These are phyloP conservation scores for Neotoma lepida DNA, from an alignment of 2,113 vertebrate species.

Conservation along the genomic window DNA sequence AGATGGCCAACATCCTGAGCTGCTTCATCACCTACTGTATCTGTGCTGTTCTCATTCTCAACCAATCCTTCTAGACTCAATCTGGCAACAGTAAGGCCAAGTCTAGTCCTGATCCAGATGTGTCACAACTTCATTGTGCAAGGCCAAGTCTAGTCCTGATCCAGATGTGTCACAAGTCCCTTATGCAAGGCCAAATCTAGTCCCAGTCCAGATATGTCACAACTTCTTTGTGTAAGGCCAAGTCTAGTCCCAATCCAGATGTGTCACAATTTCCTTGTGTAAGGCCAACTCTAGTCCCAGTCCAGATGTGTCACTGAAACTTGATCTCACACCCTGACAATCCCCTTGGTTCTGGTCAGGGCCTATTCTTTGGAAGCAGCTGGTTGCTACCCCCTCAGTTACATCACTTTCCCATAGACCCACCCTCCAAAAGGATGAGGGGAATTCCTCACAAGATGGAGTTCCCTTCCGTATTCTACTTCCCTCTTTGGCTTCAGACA, in stretches of 20 bases:
- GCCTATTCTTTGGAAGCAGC: conserved; percentile 29
- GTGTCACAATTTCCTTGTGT: background rate
- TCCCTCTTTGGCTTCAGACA: conserved; percentile 58
- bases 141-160: background rate
- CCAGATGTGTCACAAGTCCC: background rate
- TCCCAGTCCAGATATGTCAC: background rate
- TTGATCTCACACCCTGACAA: background rate
- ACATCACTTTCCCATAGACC: background rate
- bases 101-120: background rate
- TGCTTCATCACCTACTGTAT: background rate
- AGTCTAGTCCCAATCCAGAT: background rate
- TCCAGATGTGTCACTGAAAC: background rate
- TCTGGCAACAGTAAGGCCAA: conserved; percentile 7
- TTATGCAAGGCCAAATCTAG: background rate
- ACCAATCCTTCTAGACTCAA: conserved; percentile 14
- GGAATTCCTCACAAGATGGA: conserved; percentile 66
- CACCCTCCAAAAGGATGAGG: background rate
- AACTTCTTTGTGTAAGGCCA: conserved; percentile 29
- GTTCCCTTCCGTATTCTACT: conserved; percentile 64
- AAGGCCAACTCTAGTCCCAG: background rate
- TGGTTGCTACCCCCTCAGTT: background rate
- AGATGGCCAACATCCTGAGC: background rate
- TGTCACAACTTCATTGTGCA: background rate
- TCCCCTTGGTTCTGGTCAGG: conserved; percentile 25
- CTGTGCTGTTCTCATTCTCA: conserved; percentile 15